Base-by-base conservation (phyloP, 2,797 vertebrate species). In the Catamblyrhynchus diadema region DNA sequence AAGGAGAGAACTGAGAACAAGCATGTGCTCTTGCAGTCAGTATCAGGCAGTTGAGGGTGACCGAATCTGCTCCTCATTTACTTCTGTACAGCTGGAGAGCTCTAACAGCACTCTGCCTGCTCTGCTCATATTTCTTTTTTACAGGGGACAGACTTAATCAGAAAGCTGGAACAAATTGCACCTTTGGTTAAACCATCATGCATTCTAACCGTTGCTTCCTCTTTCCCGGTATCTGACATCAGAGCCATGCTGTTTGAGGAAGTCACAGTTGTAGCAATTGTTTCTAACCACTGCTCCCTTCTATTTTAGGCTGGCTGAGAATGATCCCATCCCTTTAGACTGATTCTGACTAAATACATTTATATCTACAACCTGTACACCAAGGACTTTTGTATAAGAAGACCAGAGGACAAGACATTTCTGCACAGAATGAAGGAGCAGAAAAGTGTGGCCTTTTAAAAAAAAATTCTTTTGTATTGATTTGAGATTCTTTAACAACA, bases 161-260 rank as follows among this genome's bases (percentile, higher is more conserved):
- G 95, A 95, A 96, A 90, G 81, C 57, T 95, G 93, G 83, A 96
- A 92, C 81, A 94, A 91, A 92, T 10, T 88, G 86, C 86, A 84
- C 72, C 86, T 96, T 91, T 86, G 92, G 88, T 93, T 94, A 95
- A 96, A 79, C 75, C 86, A 72, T 89, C 59, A 57, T 56, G 73
- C 71, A 81, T 56, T 35, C 75, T 88, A 86, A 85, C 45, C 7
- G 9, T 90, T 64, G 64, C 89, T 89, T 94, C 92, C 95, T 95
- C 86, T 88, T 94, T 95, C 93, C 91, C 56, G 4, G 77, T 91
- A 86, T 93, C 94, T 93, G 78, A 93, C 95, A 93, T 96, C 95
- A 96, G 62, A 80, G 75, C 73, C 71, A 25, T 57, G 72, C 73
- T 72, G 81, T 74, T 91, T 84, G 88, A 96, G 88, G 93, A 97